phyloP scores from a whole-genome alignment of 2,888 invertebrate genomes.

The Leptopilina syphax region DNA sequence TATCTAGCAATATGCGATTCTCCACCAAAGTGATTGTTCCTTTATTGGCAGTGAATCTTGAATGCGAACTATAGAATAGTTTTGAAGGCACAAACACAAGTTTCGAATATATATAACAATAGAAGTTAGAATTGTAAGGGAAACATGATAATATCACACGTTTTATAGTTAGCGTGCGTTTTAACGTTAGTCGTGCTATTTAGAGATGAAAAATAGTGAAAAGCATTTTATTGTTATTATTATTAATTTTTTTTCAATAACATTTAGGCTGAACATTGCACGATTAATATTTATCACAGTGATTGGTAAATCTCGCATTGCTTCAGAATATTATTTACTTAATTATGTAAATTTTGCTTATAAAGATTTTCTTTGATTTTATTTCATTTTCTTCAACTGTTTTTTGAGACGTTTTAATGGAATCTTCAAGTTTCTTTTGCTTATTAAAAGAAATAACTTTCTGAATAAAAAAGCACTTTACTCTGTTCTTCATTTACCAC shows the following conservation, averaged over 20 bases:
- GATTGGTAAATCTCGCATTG: slow-evolving; percentile 16
- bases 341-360: slow-evolving; percentile 21
- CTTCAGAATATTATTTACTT: not conserved
- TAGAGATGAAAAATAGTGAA: slow-evolving; percentile 24
- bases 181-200: slow-evolving; percentile 12
- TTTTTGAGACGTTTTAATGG: not conserved
- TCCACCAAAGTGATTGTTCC: slow-evolving; percentile 6
- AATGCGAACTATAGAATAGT: slow-evolving; percentile 1
- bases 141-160: slow-evolving; percentile 22
- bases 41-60: not conserved
- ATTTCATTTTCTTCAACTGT: not conserved
- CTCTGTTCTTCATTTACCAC: not conserved
- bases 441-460: slow-evolving; percentile 21
- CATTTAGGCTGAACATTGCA: slow-evolving; percentile 29
- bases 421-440: not conserved
- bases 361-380: slow-evolving; percentile 1
- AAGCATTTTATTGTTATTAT: not conserved
- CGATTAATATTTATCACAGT: not conserved
- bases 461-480: not conserved
- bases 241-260: slow-evolving; percentile 4
- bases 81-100: slow-evolving; percentile 7
- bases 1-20: slow-evolving; percentile 10
- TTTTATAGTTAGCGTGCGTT: slow-evolving; percentile 22
- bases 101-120: not conserved
- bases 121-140: slow-evolving; percentile 27